Base-by-base conservation (phyloP, 2,888 invertebrate species). In the Mythimna pallens region DNA sequence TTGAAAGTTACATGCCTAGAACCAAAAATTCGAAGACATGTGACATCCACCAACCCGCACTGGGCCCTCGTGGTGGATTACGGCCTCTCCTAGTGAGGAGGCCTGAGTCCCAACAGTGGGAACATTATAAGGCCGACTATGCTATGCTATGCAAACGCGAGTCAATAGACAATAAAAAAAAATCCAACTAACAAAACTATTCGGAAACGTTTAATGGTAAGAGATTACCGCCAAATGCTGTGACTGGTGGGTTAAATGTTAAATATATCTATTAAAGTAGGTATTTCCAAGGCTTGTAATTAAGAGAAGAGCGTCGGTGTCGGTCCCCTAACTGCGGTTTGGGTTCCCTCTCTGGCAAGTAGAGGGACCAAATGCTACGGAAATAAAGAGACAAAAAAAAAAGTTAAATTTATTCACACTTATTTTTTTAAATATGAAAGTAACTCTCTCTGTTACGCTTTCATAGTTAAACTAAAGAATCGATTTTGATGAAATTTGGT, bases 261-360 rank as follows among this genome's bases (percentile, higher is more conserved):
- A 81, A 85, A 78, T 80, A 78, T 80, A 78, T 82, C 76, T 77
- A 86, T 77, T 82, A 82, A 77, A 67, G 74, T 71, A 73, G 71
- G 70, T 78, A 83, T 80, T 79, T 82, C 80, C 67, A 71, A 72
- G 70, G 57, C 74, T 74, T 76, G 81, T 87, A 89, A 88, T 90
- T 90, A 91, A 88, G 76, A 77, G 87, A 82, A 88, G 88, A 87
- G 85, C 78, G 70, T 73, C 20, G 68, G 85, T 83, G 76, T 86
- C 86, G 83, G 82, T 81, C 88, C 88, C 87, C 88, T 88, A 89
- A 89, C 87, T 86, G 87, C 73, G 89, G 89, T 86, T 87, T 81
- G 79, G 83, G 80, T 74, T 85, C 81, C 84, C 87, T 77, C 83
- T 85, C 65, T 54, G 63, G 9, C 0, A 25, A 64, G 55, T 77